Conservation (phyloP, 2,113 vertebrate genomes). For the Lipotes vexillifer region DNA sequence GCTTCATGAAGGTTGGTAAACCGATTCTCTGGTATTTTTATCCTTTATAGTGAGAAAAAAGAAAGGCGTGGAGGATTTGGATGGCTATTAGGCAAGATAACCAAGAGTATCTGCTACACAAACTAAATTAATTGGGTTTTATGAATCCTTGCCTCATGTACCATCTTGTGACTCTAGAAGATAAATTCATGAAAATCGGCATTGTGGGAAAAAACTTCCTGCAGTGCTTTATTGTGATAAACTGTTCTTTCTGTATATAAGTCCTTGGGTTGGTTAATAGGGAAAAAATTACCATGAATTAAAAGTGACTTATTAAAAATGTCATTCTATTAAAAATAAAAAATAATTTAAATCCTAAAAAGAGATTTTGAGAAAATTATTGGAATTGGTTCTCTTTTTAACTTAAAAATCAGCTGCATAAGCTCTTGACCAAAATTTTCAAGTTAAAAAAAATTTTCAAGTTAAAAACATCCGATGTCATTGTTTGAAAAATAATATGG, state of each 20-base stretch:
- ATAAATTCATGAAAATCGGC: neutral
- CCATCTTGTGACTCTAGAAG: neutral
- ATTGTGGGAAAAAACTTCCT: neutral
- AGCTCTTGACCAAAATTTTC: neutral
- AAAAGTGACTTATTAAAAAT: constrained; percentile 2
- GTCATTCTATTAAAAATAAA: constrained; percentile 26
- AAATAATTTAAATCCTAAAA: neutral
- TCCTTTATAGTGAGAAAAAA: neutral
- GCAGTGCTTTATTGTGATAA: neutral
- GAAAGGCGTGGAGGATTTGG: neutral
- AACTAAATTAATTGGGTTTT: neutral
- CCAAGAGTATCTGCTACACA: neutral
- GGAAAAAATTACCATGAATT: neutral
- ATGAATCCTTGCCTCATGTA: neutral
- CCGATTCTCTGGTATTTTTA: neutral
- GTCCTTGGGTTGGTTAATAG: neutral
- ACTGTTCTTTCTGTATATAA: neutral
- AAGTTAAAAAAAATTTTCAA: constrained; percentile 19
- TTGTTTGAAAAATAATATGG: constrained; percentile 37
- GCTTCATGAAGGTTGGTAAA: neutral
- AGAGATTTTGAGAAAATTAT: neutral
- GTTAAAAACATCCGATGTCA: neutral
- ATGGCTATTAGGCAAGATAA: neutral
- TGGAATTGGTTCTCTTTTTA: neutral
- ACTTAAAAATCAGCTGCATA: constrained; percentile 18